Base-by-base conservation (phyloP, 2,888 invertebrate species). In the Chouioia cunea region DNA sequence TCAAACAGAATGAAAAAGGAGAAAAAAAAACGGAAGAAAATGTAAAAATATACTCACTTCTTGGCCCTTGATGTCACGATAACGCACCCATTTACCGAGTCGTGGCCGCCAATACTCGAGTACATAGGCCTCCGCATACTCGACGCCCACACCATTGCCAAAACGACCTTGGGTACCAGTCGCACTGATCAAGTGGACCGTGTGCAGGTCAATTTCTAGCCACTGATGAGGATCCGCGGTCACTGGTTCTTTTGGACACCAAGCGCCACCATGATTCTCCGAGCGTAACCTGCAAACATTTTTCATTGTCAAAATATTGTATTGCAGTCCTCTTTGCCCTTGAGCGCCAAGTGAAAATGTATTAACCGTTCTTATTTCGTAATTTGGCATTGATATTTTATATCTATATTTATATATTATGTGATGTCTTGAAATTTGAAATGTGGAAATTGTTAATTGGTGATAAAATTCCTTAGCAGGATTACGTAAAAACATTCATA, bases 71-170 rank as follows among this genome's bases (percentile, higher is more conserved):
- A 87, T 85, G 83, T 90, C 88, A 74, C 88, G 86, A 84, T 91
- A 92, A 57, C 90, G 88, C 62, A 89, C 86, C 89, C 91, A 91
- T 80, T 88, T 88, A 71, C 87, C 88, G 60, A 90, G 84, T 53
- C 87, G 86, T n/a, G 89, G 89, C 74, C 90, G 82, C 88, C 89
- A 89, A 79, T 91, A 91, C 78, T 91, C 90, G 74, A 92, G 83
- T 71, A 89, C 85, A 83, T 90, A 92, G 60, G 88, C 86, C 79
- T 91, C 90, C 36, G 90, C 89, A 82, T 86, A 93, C 82, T 93
- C 92, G 77, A 89, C 88, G 14, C 92, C 92, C 79, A 90, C 87
- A 48, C 92, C 92, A 79, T 91, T 91, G 50, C 91, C 92, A 81
- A 91, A 92, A 65, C 93, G 88, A 46, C 93, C 93, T 84, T 93